A percentile compares a stretch with the other conserved stretches of the same genome.
Evolutionary conservation across 2,888 invertebrate species (phyloP).

Genomic region (Aphidoletes aphidimyza): DNA sequence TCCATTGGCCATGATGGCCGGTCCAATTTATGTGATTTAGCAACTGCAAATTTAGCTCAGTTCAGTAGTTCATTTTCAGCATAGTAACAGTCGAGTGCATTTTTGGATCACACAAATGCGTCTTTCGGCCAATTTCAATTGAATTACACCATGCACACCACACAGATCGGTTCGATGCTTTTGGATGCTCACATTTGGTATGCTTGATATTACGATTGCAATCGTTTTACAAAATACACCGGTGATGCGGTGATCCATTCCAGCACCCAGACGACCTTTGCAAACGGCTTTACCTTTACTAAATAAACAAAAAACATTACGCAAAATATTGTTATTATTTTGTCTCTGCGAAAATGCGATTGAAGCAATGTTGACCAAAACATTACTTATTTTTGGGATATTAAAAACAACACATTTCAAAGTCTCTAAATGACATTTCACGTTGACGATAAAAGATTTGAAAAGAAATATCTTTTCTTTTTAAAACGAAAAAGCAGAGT

Average conservation of each 20-base stretch:
- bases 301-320: constrained; percentile 12
- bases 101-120: not conserved
- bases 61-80: no score
- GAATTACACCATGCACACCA: not conserved
- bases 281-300: constrained; percentile 2
- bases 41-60: not conserved
- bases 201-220: not conserved
- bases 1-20: not conserved
- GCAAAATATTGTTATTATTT: not conserved
- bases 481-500: no score
- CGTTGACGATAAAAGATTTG: not conserved
- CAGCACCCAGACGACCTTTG: not conserved
- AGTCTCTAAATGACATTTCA: not conserved
- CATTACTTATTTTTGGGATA: not conserved
- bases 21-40: not conserved
- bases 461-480: no score
- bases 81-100: not conserved
- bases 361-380: not conserved
- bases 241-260: not conserved
- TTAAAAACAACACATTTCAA: not conserved
- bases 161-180: not conserved
- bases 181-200: not conserved
- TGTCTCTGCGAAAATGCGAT: not conserved
- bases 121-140: not conserved
- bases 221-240: not conserved